Conservation (phyloP, 2,113 vertebrate species). For the Petaurus breviceps region DNA sequence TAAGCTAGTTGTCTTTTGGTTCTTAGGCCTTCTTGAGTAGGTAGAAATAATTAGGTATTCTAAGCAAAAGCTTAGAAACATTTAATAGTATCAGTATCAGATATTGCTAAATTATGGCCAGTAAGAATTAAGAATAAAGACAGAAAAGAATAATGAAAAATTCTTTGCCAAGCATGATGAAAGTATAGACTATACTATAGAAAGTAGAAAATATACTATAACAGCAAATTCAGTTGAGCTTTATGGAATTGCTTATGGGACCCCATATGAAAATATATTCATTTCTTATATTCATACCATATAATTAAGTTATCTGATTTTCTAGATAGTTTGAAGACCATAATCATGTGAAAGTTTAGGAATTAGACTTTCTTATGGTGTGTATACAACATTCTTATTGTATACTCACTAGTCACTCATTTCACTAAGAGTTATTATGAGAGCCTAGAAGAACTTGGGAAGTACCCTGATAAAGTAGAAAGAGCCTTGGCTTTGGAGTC, state of each 20-base stretch:
- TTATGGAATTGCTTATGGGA: constrained; percentile 15
- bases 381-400: too few species aligned
- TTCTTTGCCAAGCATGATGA: too few species aligned
- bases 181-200: too few species aligned
- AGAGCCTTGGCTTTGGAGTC: constrained; percentile 11
- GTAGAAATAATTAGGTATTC: constrained; percentile 42
- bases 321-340: constrained; percentile 29
- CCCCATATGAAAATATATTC: constrained; percentile 50
- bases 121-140: background rate
- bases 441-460: constrained; percentile 9
- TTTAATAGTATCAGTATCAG: background rate
- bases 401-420: background rate
- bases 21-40: constrained; percentile 38
- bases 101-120: constrained; percentile 22
- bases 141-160: background rate
- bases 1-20: background rate
- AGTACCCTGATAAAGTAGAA: constrained; percentile 39
- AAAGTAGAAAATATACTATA: background rate
- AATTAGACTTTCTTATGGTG: constrained; percentile 13
- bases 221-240: constrained; percentile 19
- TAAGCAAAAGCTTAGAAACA: constrained; percentile 41
- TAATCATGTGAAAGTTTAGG: constrained; percentile 30
- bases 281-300: constrained; percentile 42
- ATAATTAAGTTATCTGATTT: constrained; percentile 11
- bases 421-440: constrained; percentile 19